Conservation (phyloP, 2,888 invertebrate species). For the Saturnia japonica region DNA sequence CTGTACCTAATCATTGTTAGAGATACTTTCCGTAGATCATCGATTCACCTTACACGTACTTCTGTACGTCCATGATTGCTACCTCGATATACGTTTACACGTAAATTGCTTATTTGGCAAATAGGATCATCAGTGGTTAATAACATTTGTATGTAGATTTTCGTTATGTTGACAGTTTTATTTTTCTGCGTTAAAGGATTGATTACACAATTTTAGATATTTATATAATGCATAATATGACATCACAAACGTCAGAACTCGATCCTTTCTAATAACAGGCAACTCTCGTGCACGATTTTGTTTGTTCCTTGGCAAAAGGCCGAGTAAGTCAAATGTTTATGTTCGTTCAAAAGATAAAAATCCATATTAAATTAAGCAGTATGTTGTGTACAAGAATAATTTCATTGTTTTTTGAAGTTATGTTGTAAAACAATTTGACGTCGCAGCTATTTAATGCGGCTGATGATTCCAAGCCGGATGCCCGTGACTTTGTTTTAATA, state of each 20-base stretch:
- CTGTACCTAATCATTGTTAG: too few species aligned
- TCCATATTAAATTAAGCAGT: slow-evolving; percentile 36
- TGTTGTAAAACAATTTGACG: slow-evolving; percentile 50
- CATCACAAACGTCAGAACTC: background rate
- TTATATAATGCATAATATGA: background rate
- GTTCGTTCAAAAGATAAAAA: background rate
- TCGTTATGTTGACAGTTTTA: background rate
- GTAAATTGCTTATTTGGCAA: background rate
- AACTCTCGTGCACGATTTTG: background rate
- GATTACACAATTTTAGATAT: background rate
- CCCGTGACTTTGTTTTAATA: slow-evolving; percentile 60
- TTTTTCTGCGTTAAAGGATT: background rate
- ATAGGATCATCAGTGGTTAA: background rate
- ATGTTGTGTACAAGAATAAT: slow-evolving; percentile 32
- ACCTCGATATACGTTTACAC: background rate
- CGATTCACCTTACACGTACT: too few species aligned
- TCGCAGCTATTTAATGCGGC: slow-evolving; percentile 42
- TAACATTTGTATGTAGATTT: background rate
- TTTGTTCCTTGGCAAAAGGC: slow-evolving; percentile 20
- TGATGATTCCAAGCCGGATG: slow-evolving; percentile 69
- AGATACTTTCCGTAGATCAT: too few species aligned
- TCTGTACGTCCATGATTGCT: too few species aligned
- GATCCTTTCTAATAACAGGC: background rate
- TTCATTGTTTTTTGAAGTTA: slow-evolving; percentile 44
- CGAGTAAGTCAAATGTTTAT: background rate